Conservation (phyloP, 30 jellyfish, hydroid and myxozoan species). For the Aurelia sp. region DNA sequence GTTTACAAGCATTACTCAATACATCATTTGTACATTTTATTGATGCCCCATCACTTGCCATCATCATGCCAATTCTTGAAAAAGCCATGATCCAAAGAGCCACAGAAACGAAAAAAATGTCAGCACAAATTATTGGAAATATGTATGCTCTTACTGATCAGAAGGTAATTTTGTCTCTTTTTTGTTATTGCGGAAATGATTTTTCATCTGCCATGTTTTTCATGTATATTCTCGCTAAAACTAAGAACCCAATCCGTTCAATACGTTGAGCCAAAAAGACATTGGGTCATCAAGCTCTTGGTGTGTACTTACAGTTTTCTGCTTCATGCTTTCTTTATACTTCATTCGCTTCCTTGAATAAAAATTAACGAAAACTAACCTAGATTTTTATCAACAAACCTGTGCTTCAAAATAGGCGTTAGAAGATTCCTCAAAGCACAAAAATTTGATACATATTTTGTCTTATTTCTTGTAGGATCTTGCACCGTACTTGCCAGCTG, state of each 20-base stretch:
- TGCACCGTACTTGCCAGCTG: conserved; percentile 97
- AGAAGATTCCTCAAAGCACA: too few species aligned
- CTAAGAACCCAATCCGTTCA: too few species aligned
- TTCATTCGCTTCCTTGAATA: too few species aligned
- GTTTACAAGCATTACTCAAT: conserved; percentile 89
- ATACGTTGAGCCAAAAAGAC: too few species aligned
- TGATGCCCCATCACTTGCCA: conserved; percentile 98
- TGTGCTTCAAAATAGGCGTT: too few species aligned
- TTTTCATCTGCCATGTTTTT: not conserved
- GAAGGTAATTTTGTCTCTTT: conserved; percentile 56
- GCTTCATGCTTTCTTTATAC: too few species aligned
- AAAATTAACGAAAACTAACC: too few species aligned
- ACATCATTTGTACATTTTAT: conserved; percentile 96
- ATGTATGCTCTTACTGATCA: conserved; percentile 98
- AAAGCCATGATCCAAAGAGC: conserved; percentile 90
- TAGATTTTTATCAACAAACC: too few species aligned
- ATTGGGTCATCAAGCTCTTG: too few species aligned
- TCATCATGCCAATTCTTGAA: conserved; percentile 96
- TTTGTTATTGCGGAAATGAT: not conserved
- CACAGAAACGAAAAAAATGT: conserved; percentile 98
- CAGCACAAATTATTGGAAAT: conserved; percentile 98
- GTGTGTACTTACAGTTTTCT: too few species aligned
- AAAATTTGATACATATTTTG: too few species aligned
- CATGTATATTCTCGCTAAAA: too few species aligned
- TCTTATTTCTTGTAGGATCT: conserved; percentile 63